Conservation (phyloP, 2,113 vertebrate species). For the Podiceps cristatus region DNA sequence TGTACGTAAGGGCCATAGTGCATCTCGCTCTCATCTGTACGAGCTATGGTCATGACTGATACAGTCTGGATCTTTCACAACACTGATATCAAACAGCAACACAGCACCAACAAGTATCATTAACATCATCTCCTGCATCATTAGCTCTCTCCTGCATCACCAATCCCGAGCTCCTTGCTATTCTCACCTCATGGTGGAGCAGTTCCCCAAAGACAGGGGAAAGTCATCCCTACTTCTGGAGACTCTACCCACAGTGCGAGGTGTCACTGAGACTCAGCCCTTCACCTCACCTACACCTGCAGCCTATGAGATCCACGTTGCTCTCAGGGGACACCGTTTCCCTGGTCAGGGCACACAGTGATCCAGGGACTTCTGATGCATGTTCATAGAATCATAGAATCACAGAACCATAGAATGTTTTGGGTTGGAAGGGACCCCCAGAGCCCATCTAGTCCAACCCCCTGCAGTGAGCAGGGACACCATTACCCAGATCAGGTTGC, state of each 20-base stretch:
- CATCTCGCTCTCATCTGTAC: background rate
- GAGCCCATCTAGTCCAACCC: too few species aligned
- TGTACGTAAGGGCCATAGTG: background rate
- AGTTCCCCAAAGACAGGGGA: background rate
- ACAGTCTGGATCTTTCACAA: background rate
- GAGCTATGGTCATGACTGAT: background rate
- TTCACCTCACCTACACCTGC: background rate
- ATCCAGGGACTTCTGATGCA: rapidly evolving
- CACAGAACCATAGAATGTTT: too few species aligned
- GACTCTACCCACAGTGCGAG: background rate
- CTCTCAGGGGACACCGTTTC: background rate
- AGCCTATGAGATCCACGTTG: background rate
- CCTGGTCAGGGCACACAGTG: background rate
- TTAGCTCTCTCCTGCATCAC: too few species aligned
- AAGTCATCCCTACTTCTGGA: background rate
- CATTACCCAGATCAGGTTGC: too few species aligned
- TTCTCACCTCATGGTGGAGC: background rate
- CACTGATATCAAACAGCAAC: background rate
- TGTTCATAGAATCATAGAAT: background rate
- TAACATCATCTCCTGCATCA: too few species aligned
- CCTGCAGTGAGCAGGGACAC: too few species aligned
- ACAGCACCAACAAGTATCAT: background rate
- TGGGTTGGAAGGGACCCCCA: too few species aligned
- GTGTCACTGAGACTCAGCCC: background rate
- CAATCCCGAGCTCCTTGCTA: background rate